Conservation (phyloP, 1,140 invertebrate genomes). For the Habropoda laboriosa region DNA sequence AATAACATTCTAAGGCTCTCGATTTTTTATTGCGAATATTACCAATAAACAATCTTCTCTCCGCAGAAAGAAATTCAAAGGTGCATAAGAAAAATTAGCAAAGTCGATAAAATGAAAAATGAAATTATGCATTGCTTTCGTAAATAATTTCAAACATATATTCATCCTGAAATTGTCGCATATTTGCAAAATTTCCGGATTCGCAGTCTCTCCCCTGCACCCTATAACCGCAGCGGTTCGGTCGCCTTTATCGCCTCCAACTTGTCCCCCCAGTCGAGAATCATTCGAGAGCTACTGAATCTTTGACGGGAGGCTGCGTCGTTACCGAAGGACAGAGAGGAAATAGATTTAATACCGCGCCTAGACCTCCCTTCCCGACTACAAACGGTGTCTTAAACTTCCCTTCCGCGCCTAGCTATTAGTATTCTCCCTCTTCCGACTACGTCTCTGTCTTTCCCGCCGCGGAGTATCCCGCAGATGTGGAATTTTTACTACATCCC, state of each 20-base stretch:
- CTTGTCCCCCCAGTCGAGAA: neutral
- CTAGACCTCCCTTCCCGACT: slow-evolving; percentile 7
- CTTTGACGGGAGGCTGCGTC: slow-evolving; percentile 5
- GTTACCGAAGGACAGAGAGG: slow-evolving; percentile 13
- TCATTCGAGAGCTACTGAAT: slow-evolving; percentile 13
- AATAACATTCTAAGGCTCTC: no score
- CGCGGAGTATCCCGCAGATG: slow-evolving; percentile 62
- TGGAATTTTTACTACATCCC: slow-evolving; percentile 73
- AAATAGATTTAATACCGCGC: slow-evolving; percentile 51
- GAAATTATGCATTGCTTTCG: no score
- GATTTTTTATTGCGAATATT: no score
- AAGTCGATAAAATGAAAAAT: no score
- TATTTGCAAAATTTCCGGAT: no score
- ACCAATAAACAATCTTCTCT: no score
- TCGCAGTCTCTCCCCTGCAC: no score
- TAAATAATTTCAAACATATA: no score
- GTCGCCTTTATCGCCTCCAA: neutral
- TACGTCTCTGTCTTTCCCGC: neutral
- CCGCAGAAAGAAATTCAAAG: no score
- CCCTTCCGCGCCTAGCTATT: slow-evolving; percentile 22
- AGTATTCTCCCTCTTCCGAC: slow-evolving; percentile 23
- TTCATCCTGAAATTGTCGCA: no score
- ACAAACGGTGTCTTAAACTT: slow-evolving; percentile 49
- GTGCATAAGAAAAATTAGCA: no score
- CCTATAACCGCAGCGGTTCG: neutral